Conservation (phyloP, 1,140 invertebrate genomes). For the Parapsyche elsis region DNA sequence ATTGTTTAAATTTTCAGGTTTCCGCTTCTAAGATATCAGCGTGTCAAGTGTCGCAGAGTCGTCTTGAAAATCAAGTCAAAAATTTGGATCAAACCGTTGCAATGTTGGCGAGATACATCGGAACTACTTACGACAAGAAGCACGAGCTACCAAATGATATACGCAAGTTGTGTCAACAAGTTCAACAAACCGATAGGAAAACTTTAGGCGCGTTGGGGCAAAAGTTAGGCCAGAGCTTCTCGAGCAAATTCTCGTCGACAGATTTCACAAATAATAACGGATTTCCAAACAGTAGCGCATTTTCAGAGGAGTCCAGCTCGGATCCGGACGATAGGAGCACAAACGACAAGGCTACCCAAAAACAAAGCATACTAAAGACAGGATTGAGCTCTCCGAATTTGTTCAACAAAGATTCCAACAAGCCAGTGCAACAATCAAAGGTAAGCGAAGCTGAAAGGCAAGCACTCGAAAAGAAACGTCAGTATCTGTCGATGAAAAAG, state of each 20-base stretch:
- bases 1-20: constrained; percentile 58
- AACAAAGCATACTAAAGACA: constrained; percentile 59
- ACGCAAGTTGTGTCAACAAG: constrained; percentile 62
- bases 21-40: constrained; percentile 64
- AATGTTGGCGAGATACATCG: constrained; percentile 61
- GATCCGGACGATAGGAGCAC: constrained; percentile 52
- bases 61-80: constrained; percentile 62
- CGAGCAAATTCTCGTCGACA: constrained; percentile 60
- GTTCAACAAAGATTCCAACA: constrained; percentile 62
- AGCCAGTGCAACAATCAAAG: constrained; percentile 58
- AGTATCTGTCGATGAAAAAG: constrained; percentile 65
- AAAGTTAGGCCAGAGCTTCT: constrained; percentile 62
- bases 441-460: constrained; percentile 48
- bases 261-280: constrained; percentile 58
- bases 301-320: constrained; percentile 49
- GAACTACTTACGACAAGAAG: constrained; percentile 59
- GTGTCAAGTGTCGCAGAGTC: constrained; percentile 62
- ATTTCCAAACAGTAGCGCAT: background rate
- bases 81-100: constrained; percentile 63
- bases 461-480: constrained; percentile 58
- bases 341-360: constrained; percentile 59
- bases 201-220: constrained; percentile 54
- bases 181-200: constrained; percentile 58
- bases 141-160: constrained; percentile 62
- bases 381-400: constrained; percentile 63